A percentile compares a stretch with the other conserved stretches of the same genome.
These are phyloP conservation scores for Austrofundulus limnaeus DNA, from an alignment of 2,113 vertebrate genomes.

Conservation along the genomic window DNA sequence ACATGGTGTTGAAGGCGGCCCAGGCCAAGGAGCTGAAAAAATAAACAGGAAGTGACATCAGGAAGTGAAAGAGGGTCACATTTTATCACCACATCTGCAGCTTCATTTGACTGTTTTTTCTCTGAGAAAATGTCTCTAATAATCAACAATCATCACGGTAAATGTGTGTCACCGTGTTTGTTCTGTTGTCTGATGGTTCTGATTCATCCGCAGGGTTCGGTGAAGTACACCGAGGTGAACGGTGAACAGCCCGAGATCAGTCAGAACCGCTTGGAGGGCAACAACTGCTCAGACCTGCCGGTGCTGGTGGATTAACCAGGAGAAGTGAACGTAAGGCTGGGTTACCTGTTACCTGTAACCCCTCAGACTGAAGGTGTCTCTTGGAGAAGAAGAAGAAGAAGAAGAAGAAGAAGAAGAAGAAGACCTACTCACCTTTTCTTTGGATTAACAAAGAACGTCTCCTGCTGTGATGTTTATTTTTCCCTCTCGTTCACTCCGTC, in stretches of 20 bases:
- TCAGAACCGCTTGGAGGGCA: slow-evolving; percentile 16
- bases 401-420: too few species aligned
- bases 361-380: too few species aligned
- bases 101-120: neutral
- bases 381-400: too few species aligned
- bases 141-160: neutral
- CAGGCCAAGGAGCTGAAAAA: slow-evolving; percentile 23
- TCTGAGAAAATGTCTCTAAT: neutral
- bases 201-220: slow-evolving; percentile 60
- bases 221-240: slow-evolving; percentile 71
- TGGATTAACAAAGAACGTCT: neutral
- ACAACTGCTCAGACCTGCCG: slow-evolving; percentile 57
- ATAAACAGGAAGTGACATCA: slow-evolving; percentile 54
- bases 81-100: neutral
- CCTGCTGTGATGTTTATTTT: neutral
- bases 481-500: neutral
- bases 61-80: neutral
- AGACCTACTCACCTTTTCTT: too few species aligned
- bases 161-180: neutral
- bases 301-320: slow-evolving; percentile 64
- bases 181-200: neutral
- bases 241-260: slow-evolving; percentile 39
- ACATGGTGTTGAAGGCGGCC: slow-evolving; percentile 36
- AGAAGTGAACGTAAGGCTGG: too few species aligned
- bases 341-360: too few species aligned